Conservation (phyloP, 2,797 vertebrate genomes). For the Amblyraja radiata region DNA sequence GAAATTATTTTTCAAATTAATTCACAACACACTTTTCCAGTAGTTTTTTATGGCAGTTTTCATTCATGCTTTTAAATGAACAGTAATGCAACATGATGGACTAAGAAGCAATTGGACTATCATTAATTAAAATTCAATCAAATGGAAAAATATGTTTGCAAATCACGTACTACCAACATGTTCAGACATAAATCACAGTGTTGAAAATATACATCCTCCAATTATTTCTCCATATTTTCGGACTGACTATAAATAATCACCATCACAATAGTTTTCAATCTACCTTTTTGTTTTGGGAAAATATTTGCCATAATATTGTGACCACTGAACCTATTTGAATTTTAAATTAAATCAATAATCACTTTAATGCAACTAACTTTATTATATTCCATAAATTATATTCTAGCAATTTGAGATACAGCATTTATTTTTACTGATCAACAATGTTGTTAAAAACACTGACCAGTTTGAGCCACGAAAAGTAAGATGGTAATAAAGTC, state of each 20-base stretch:
- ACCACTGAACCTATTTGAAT: background rate
- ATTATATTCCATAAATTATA: background rate
- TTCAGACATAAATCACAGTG: background rate
- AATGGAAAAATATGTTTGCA: background rate
- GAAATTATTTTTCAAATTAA: constrained; percentile 3
- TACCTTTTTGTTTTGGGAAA: background rate
- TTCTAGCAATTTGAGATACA: background rate
- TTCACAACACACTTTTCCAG: background rate
- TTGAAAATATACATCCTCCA: background rate
- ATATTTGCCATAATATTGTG: background rate
- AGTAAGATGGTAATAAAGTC: background rate
- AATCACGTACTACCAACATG: background rate
- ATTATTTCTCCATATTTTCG: background rate
- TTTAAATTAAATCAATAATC: constrained; percentile 2
- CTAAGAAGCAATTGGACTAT: background rate
- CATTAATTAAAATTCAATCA: background rate
- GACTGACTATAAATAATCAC: background rate
- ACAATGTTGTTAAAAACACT: background rate
- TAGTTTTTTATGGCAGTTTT: background rate
- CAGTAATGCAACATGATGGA: background rate
- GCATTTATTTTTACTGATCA: background rate
- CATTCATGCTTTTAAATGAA: background rate
- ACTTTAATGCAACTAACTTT: background rate
- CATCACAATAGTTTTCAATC: background rate
- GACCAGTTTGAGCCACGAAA: background rate